These are phyloP conservation scores for Danio albolineatus DNA, from an alignment of 2,797 vertebrate genomes.

Conservation along the genomic window DNA sequence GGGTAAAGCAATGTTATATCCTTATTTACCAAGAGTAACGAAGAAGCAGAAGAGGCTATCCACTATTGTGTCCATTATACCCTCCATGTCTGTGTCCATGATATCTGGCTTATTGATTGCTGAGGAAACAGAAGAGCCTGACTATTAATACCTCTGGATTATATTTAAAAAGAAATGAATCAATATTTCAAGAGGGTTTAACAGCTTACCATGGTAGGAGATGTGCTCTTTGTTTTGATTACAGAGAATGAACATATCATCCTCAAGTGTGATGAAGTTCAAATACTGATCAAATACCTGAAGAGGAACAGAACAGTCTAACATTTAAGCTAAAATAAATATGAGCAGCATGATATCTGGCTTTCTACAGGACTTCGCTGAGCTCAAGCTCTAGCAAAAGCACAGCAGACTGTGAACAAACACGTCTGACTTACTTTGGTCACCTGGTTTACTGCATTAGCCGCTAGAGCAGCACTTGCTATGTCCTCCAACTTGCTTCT, in stretches of 20 bases:
- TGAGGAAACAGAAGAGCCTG: constrained; percentile 53
- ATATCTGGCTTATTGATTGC: constrained; percentile 95
- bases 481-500: constrained; percentile 98
- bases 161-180: neutral
- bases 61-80: constrained; percentile 97
- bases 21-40: constrained; percentile 92
- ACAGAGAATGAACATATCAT: constrained; percentile 97
- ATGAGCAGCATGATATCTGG: neutral
- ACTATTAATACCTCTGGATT: constrained; percentile 16
- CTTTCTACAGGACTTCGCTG: neutral
- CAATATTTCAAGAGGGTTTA: neutral
- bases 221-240: constrained; percentile 97
- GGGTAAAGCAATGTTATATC: neutral
- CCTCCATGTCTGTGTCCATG: constrained; percentile 96
- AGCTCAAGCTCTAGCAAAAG: neutral
- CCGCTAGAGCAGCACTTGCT: constrained; percentile 91
- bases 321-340: constrained; percentile 4
- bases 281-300: constrained; percentile 98
- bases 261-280: constrained; percentile 98
- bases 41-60: constrained; percentile 99
- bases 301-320: constrained; percentile 11
- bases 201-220: constrained; percentile 90
- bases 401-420: neutral
- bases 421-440: constrained; percentile 85
- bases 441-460: constrained; percentile 92